These are phyloP conservation scores for Gasterosteus nipponicus DNA, from an alignment of 2,113 vertebrate species.

Conservation along the genomic window DNA sequence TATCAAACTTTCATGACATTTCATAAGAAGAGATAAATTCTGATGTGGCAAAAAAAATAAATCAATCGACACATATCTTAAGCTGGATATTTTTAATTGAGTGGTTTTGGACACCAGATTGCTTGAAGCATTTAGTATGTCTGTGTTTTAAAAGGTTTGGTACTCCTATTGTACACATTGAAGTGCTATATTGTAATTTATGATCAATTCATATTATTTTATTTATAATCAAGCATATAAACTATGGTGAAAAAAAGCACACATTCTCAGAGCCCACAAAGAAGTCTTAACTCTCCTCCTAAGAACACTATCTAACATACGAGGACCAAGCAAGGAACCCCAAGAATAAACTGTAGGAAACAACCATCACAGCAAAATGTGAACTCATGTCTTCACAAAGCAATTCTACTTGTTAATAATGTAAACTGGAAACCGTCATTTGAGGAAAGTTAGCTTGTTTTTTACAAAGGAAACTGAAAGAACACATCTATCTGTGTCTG, in stretches of 20 bases:
- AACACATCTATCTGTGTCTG: neutral
- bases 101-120: constrained; percentile 15
- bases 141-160: neutral
- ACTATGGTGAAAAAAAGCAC: neutral
- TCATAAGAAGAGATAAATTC: constrained; percentile 48
- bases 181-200: neutral
- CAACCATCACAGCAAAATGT: neutral
- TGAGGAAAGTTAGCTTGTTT: neutral
- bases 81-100: constrained; percentile 6
- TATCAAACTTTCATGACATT: constrained; percentile 57
- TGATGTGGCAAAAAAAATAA: constrained; percentile 16
- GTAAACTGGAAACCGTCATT: neutral
- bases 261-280: neutral
- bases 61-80: constrained; percentile 29
- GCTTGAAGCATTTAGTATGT: neutral
- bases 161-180: neutral
- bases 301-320: neutral
- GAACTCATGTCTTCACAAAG: neutral
- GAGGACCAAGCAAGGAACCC: neutral
- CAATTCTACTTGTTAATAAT: neutral
- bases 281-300: neutral
- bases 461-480: neutral
- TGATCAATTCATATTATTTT: neutral
- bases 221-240: neutral
- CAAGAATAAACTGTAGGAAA: neutral